Evolutionary conservation across 2,888 invertebrate genomes (phyloP).

Genomic region (Hyles lineata): DNA sequence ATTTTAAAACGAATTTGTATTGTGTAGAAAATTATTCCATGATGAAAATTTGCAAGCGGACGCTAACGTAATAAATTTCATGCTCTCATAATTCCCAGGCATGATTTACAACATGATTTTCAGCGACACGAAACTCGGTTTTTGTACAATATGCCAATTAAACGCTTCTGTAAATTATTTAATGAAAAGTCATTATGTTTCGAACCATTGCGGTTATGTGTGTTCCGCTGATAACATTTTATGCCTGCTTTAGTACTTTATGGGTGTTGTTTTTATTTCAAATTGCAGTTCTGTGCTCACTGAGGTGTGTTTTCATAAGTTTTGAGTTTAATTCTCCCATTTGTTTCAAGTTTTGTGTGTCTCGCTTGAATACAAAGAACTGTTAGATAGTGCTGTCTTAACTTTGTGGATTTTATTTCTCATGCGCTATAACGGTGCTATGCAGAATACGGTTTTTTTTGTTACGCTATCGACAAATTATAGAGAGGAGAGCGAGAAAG

Average conservation of each 20-base stretch:
- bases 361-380: neutral
- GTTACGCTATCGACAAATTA: no score
- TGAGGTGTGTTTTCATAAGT: constrained; percentile 10
- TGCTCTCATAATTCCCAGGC: constrained; percentile 74
- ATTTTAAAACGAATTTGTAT: constrained; percentile 58
- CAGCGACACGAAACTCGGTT: constrained; percentile 60
- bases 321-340: neutral
- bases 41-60: constrained; percentile 78
- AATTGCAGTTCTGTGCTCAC: neutral
- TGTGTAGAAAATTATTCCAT: constrained; percentile 67
- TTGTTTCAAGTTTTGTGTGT: neutral
- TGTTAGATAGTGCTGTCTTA: neutral
- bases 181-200: constrained; percentile 45
- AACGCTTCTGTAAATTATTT: constrained; percentile 50
- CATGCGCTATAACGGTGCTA: neutral
- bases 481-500: no score
- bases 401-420: neutral
- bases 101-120: constrained; percentile 73
- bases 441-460: neutral
- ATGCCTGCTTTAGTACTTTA: constrained; percentile 32
- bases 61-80: constrained; percentile 76
- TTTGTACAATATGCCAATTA: constrained; percentile 70
- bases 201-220: constrained; percentile 28
- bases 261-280: constrained; percentile 18
- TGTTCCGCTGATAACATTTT: constrained; percentile 34